phyloP scores from a whole-genome alignment of 2,113 vertebrate species.

The Actinemys pallida region DNA sequence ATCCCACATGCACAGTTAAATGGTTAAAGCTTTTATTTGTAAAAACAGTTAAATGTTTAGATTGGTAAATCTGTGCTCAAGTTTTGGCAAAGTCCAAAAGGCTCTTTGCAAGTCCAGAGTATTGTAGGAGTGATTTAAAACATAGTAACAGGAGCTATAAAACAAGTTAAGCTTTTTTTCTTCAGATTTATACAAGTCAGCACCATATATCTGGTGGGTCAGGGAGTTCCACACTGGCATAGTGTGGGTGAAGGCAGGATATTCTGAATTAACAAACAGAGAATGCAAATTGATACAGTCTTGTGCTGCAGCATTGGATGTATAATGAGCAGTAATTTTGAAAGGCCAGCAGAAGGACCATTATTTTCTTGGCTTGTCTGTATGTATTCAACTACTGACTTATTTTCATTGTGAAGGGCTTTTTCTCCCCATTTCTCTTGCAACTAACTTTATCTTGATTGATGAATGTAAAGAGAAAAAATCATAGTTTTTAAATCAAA shows the following conservation, averaged over 20 bases:
- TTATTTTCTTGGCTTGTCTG: background rate
- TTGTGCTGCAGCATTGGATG: background rate
- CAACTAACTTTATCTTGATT: background rate
- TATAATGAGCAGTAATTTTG: background rate
- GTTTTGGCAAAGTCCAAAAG: background rate
- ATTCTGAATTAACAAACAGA: background rate
- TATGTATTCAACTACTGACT: background rate
- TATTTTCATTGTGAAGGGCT: background rate
- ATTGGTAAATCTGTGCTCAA: too few species aligned
- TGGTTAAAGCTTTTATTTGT: background rate
- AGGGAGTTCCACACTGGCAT: background rate
- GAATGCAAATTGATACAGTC: background rate
- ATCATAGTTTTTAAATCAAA: background rate
- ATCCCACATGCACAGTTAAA: background rate
- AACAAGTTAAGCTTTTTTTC: background rate
- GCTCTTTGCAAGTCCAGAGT: background rate
- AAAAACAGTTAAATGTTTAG: background rate
- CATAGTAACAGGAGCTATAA: background rate
- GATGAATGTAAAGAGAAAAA: background rate
- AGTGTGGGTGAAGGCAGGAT: background rate
- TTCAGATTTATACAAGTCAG: background rate
- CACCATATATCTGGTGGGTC: background rate
- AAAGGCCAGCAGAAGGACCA: too few species aligned
- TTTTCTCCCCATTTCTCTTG: background rate
- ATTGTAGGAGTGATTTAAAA: background rate